Percentiles rank a stretch among this genome's conserved stretches.
phyloP scores from a whole-genome alignment of 2,113 vertebrate genomes.

The Glaucidium brasilianum region DNA sequence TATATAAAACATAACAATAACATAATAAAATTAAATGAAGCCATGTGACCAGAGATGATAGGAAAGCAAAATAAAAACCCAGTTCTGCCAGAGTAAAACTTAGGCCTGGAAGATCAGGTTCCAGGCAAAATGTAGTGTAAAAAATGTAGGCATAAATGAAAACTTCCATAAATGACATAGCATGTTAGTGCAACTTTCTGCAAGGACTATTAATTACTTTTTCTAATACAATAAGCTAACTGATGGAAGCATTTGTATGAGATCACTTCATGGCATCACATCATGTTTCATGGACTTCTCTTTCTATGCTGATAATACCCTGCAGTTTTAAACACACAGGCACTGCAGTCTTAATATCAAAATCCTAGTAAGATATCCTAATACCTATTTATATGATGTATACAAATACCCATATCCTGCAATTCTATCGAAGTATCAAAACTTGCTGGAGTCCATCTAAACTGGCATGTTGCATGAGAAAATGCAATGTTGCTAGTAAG shows the following conservation, averaged over 20 bases:
- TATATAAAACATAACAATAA: background rate
- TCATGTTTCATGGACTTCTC: background rate
- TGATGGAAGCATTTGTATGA: background rate
- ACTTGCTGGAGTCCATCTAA: background rate
- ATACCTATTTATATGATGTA: background rate
- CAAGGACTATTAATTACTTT: background rate
- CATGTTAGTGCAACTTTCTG: background rate
- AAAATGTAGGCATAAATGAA: background rate
- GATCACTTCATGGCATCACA: background rate
- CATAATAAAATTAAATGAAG: background rate
- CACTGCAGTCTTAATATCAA: background rate
- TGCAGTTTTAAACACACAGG: background rate
- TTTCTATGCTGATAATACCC: background rate
- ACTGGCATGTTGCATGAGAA: background rate
- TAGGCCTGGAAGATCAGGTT: background rate
- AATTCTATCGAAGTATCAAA: background rate
- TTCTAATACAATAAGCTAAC: background rate
- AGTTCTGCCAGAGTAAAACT: background rate
- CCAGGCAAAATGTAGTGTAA: background rate
- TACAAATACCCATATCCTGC: background rate
- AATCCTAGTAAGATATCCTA: background rate
- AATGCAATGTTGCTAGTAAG: background rate
- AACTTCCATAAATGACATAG: background rate
- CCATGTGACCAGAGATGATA: background rate
- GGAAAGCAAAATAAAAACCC: background rate